A percentile compares a stretch with the other conserved stretches of the same genome.
Conservation (phyloP, 2,797 vertebrate species). For the Sebastes itinus region DNA sequence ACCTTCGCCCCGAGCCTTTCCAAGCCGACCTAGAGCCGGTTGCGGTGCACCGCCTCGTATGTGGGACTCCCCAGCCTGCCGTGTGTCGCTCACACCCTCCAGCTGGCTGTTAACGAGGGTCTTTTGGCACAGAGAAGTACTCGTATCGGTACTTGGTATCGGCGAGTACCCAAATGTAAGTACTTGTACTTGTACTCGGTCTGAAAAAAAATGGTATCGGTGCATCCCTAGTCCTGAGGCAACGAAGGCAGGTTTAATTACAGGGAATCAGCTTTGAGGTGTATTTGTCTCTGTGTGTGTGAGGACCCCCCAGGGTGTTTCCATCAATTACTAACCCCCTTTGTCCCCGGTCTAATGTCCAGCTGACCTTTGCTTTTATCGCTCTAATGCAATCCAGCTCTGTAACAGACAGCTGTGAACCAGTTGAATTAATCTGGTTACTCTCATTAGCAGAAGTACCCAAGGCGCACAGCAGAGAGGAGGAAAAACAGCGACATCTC, state of each 20-base stretch:
- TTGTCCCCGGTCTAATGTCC: constrained; percentile 24
- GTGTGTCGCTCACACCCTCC: no score
- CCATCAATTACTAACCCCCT: not conserved
- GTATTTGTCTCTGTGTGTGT: constrained; percentile 1
- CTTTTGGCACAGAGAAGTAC: no score
- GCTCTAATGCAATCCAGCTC: constrained; percentile 58
- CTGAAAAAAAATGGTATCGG: no score
- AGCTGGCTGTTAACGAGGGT: no score
- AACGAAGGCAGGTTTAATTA: not conserved
- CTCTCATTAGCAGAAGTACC: constrained; percentile 23
- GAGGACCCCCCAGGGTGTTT: constrained; percentile 20
- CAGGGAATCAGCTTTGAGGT: not conserved
- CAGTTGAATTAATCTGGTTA: constrained; percentile 63
- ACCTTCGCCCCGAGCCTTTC: no score
- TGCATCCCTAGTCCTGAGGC: not conserved
- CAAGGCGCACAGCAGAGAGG: not conserved
- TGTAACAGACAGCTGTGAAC: constrained; percentile 39
- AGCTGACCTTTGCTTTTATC: constrained; percentile 69
- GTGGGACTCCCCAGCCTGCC: no score
- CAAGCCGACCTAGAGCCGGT: no score
- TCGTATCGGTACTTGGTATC: no score
- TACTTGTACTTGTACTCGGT: no score
- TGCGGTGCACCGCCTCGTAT: no score
- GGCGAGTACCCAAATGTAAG: no score
- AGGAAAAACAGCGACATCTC: not conserved